Evolutionary conservation across 23 tunicate genomes (phyloP).

Genomic region (Styela clava): DNA sequence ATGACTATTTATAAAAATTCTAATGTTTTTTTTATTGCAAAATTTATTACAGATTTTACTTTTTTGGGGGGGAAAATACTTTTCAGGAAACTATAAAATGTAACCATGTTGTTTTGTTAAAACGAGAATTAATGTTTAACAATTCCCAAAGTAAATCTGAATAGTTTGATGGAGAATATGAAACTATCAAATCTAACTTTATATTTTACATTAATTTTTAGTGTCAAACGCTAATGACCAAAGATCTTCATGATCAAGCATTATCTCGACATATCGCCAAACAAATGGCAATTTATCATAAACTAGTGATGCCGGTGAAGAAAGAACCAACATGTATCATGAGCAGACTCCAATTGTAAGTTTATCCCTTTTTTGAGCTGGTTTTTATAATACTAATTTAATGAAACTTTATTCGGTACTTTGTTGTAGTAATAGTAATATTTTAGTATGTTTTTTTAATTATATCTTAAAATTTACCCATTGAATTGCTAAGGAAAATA

Average conservation of each 20-base stretch:
- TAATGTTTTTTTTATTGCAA: no score
- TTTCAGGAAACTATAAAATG: no score
- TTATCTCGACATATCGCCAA: constrained; percentile 60
- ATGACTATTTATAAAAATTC: no score
- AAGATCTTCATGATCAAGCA: constrained; percentile 28
- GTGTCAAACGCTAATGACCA: constrained; percentile 69
- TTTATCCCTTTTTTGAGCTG: neutral
- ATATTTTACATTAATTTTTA: no score
- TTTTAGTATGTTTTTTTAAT: neutral
- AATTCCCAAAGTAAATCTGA: no score
- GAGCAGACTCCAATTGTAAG: constrained; percentile 44
- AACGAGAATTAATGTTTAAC: no score
- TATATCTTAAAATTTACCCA: neutral
- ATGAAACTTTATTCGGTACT: neutral
- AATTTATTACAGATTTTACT: no score
- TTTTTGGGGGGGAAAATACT: no score
- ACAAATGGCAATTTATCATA: constrained; percentile 72
- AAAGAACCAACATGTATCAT: constrained; percentile 83
- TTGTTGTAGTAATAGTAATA: no score
- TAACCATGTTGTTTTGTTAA: no score
- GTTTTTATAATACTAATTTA: neutral
- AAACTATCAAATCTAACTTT: no score
- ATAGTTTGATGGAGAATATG: no score
- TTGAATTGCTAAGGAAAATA: neutral
- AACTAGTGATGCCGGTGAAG: constrained; percentile 76